Base-by-base conservation (phyloP, 2,113 vertebrate species). In the Cyanoliseus patagonus region DNA sequence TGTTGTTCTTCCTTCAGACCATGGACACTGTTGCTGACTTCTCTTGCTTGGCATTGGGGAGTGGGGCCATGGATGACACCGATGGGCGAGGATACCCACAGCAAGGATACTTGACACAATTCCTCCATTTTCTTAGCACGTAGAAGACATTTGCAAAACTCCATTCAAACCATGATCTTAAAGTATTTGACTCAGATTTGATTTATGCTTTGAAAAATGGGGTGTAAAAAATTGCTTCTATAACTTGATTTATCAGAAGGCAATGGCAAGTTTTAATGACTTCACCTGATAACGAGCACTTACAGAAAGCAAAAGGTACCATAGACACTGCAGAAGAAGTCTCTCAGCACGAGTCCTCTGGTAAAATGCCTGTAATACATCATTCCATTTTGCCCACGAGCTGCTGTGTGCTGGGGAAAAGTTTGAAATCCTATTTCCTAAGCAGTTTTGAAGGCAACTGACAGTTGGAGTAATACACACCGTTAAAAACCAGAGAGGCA, bases 281-380 rank as follows among this genome's bases (percentile, higher is more conserved):
- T 85, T 74, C 83, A 92, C 88, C 67, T 76, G 41, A 57, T 94
- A 97, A 98, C 39, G 73, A 97, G 86, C 88, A 49, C 73, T 75
- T 85, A 67, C 23, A 74, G 92, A 96, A 84, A 66, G n/a, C 30
- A 0, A 35, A 59, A 59, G 57, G 57, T 63, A 83, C 74, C 86
- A 16, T 68, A 80, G 86, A 78, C 37, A 31, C 70, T 63, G 53
- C 81, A 55, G 81, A 85, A 94, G 88, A 93, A 96, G 75, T 19
- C 62, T 49, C 83, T 84, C 96, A 92, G 92, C 83, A 33, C 47
- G 92, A 79, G 81, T 69, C 90, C 95, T 92, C 93, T 93, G 83
- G 79, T 94, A 94, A 97, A 97, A 95, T 20, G 73, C 83, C 94
- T 96, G 86, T 92, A 97, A 96, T 96, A 97, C 97, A 97, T 97